These are phyloP conservation scores for Hylaeus volcanicus DNA, from an alignment of 1,140 invertebrate species.

Conservation along the genomic window DNA sequence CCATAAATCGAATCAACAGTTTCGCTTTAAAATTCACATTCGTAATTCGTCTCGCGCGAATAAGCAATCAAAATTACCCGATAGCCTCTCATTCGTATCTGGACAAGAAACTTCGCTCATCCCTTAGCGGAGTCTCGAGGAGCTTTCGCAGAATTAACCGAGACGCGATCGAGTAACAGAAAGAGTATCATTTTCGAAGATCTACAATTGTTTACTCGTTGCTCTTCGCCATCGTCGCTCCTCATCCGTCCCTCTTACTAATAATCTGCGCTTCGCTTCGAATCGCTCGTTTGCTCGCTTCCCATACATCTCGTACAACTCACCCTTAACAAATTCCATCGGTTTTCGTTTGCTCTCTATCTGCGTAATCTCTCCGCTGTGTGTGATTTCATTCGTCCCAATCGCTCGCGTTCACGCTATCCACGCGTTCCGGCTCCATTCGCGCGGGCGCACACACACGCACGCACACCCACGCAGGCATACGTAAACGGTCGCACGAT, in stretches of 20 bases:
- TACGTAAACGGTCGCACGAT: slow-evolving; percentile 39
- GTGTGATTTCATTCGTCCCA: not conserved
- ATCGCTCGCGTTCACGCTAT: not conserved
- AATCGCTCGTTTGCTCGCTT: not conserved
- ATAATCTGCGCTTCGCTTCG: not conserved
- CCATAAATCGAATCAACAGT: too few species aligned
- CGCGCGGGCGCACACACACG: not conserved
- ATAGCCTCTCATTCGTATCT: too few species aligned
- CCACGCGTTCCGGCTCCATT: not conserved
- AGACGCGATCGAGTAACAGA: slow-evolving; percentile 38
- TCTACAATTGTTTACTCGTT: slow-evolving; percentile 23
- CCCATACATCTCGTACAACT: not conserved
- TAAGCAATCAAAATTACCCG: too few species aligned
- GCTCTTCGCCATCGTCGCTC: slow-evolving; percentile 33
- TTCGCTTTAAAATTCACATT: too few species aligned
- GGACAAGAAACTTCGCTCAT: not conserved
- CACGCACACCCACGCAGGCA: not conserved
- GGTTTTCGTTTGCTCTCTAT: not conserved
- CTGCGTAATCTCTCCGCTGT: slow-evolving; percentile 32
- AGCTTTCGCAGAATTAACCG: slow-evolving; percentile 26
- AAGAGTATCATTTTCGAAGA: slow-evolving; percentile 7
- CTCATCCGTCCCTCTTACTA: not conserved
- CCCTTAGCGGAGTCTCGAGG: not conserved
- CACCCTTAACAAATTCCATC: slow-evolving; percentile 29
- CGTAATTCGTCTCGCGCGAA: too few species aligned